Evolutionary conservation across 1,140 invertebrate species (phyloP).

Genomic region (Apis florea): DNA sequence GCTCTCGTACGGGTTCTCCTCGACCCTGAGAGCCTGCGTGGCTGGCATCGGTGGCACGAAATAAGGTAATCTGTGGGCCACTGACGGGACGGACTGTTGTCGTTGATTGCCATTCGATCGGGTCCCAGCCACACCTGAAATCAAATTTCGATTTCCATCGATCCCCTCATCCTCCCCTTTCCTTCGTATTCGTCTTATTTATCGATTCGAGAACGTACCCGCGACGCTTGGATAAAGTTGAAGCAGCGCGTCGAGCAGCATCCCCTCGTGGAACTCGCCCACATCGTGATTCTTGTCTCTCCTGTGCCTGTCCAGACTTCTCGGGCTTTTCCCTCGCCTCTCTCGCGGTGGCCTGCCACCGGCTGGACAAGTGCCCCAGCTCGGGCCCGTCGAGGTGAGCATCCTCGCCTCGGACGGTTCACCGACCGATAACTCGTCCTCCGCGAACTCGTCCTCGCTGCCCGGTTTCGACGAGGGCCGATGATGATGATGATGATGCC

Average conservation of each 20-base stretch:
- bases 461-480: constrained; percentile 78
- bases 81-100: constrained; percentile 75
- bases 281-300: constrained; percentile 75
- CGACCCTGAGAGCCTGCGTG: constrained; percentile 65
- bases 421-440: constrained; percentile 83
- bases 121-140: constrained; percentile 74
- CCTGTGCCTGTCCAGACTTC: constrained; percentile 82
- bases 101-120: constrained; percentile 69
- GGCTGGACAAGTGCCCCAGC: constrained; percentile 76
- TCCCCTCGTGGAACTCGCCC: constrained; percentile 84
- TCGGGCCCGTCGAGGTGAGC: constrained; percentile 77
- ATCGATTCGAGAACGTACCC: constrained; percentile 62
- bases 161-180: no score
- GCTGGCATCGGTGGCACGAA: constrained; percentile 78
- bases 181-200: not conserved
- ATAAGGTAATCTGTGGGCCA: constrained; percentile 80
- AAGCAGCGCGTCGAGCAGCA: constrained; percentile 83
- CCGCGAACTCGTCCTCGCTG: constrained; percentile 86
- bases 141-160: not conserved
- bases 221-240: constrained; percentile 80
- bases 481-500: constrained; percentile 72
- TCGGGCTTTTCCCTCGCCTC: constrained; percentile 79
- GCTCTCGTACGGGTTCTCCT: constrained; percentile 81
- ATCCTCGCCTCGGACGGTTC: constrained; percentile 81
- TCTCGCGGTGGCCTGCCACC: constrained; percentile 78